Base-by-base conservation (phyloP, 2,797 vertebrate genomes). In the Margarornis squamiger region DNA sequence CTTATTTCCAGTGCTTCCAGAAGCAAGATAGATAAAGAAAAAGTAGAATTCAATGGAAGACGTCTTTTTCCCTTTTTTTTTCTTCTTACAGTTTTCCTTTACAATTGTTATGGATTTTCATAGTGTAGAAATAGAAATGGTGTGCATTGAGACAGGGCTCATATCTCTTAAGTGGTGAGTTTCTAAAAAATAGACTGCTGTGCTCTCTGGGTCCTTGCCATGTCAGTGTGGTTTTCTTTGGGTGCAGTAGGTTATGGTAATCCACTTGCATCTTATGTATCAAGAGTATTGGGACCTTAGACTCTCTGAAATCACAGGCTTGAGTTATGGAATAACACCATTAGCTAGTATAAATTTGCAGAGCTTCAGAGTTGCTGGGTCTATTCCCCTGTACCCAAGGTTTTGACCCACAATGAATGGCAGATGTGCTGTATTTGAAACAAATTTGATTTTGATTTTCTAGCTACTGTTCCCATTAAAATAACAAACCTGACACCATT, bases 371-470 rank as follows among this genome's bases (percentile, higher is more conserved):
- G 43, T 36, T 82, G 34, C 58, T 59, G 66, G 27, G 39, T 79
- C 65, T 88, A 2, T 80, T 89, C 61, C 32, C 24, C 16, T 43
- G 14, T 74, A 89, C 32, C 51, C 23, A 24, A 20, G 78, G 30
- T 94, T 95, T 93, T 92, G 78, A 93, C 70, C 78, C 48, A 38
- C 45, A 54, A 0, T 61, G 61, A 75, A 43, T 62, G 65, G 34
- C 66, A 90, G 80, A 86, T 83, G 70, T 78, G 68, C 54, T 92
- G n/a, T 75, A 32, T 71, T 95, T 86, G 68, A 43, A 93, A 77
- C 20, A 88, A 80, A 72, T 61, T 48, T 86, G 58, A 75, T 78
- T 90, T 71, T 75, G 30, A 18, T 70, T 78, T 63, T 86, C 65
- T 55, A 52, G 14, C 29, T 74, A 26, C 38, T 77, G 6, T 82